Percentiles rank a stretch among this genome's conserved stretches.
Conservation (phyloP, 2,888 invertebrate genomes). For the Morpho achilles region DNA sequence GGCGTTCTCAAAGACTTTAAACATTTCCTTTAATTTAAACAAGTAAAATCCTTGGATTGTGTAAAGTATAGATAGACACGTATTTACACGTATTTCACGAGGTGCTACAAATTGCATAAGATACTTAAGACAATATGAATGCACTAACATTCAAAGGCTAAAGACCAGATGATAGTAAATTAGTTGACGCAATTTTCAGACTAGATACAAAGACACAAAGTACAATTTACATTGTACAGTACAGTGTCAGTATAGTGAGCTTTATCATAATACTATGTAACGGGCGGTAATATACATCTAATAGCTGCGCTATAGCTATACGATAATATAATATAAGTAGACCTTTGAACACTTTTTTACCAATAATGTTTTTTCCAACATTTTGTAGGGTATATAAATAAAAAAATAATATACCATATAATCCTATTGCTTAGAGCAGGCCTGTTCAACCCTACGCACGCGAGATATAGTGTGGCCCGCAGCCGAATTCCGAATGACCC, state of each 20-base stretch:
- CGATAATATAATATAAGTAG: not conserved
- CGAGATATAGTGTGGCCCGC: too few relatives aligned
- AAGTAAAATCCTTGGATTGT: too few relatives aligned
- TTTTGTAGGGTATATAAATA: too few relatives aligned
- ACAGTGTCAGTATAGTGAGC: not conserved
- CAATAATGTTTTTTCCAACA: too few relatives aligned
- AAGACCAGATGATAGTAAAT: not conserved
- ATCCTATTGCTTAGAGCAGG: too few relatives aligned
- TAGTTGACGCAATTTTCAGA: not conserved
- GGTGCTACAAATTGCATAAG: slow-evolving; percentile 7
- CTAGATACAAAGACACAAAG: not conserved
- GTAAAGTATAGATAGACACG: not conserved
- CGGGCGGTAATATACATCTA: not conserved
- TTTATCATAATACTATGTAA: not conserved
- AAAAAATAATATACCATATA: too few relatives aligned
- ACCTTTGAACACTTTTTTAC: too few relatives aligned
- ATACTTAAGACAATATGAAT: slow-evolving; percentile 2
- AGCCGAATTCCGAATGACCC: too few relatives aligned
- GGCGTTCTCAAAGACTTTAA: too few relatives aligned
- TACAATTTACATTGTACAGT: not conserved
- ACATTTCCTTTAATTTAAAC: too few relatives aligned
- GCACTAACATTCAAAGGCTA: not conserved
- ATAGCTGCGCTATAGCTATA: not conserved
- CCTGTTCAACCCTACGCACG: too few relatives aligned
- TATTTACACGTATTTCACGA: not conserved